These are phyloP conservation scores for Augochlorella aurata DNA, from an alignment of 2,888 invertebrate species.

Conservation along the genomic window DNA sequence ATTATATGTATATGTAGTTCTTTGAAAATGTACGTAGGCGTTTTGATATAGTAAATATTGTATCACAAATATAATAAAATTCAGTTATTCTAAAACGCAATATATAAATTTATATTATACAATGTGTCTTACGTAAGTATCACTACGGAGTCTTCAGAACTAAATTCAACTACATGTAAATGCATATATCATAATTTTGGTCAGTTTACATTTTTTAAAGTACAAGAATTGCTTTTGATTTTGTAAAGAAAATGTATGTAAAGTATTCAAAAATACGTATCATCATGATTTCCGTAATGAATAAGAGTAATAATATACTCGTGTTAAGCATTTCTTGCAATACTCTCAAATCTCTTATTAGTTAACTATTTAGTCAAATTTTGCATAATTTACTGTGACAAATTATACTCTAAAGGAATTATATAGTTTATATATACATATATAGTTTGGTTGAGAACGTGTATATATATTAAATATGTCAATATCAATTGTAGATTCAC, in stretches of 20 bases:
- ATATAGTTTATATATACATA: neutral
- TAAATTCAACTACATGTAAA: neutral
- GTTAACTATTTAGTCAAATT: neutral
- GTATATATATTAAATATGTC: neutral
- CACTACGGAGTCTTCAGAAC: neutral
- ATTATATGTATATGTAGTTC: neutral
- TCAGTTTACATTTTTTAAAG: neutral
- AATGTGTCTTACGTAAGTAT: neutral
- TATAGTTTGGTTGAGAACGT: neutral
- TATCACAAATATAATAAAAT: conserved; percentile 15
- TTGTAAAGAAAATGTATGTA: neutral
- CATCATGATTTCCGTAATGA: neutral
- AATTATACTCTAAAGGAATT: neutral
- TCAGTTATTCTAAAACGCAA: conserved; percentile 11
- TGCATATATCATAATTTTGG: neutral
- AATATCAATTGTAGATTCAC: neutral
- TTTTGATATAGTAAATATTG: conserved; percentile 17
- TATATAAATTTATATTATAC: conserved; percentile 1
- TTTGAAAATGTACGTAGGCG: neutral
- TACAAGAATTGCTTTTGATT: neutral
- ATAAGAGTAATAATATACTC: neutral
- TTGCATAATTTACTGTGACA: neutral
- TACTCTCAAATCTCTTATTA: neutral
- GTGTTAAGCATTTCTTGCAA: neutral
- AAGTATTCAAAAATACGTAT: neutral